A percentile compares a stretch with the other conserved stretches of the same genome.
Evolutionary conservation across 1,140 invertebrate genomes (phyloP).

Genomic region (Euwallacea similis): DNA sequence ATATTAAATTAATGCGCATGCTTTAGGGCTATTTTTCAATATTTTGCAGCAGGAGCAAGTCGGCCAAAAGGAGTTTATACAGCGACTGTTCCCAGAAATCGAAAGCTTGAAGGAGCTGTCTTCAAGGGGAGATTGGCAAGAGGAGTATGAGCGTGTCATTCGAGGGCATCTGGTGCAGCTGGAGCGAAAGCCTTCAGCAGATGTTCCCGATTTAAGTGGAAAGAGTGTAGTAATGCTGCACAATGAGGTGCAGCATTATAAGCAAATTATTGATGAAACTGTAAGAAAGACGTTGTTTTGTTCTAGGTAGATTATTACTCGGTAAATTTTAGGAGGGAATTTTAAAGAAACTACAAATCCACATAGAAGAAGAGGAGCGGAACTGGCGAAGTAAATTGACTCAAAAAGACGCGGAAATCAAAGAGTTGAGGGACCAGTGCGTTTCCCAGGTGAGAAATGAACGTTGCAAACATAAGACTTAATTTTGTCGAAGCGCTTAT

Average conservation of each 20-base stretch:
- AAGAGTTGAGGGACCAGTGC: conserved; percentile 57
- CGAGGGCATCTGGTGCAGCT: conserved; percentile 2
- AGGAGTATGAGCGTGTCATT: conserved; percentile 36
- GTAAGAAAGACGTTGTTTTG: conserved; percentile 55
- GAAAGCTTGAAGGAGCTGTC: conserved; percentile 49
- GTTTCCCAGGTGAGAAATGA: conserved; percentile 52
- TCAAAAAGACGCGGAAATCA: conserved; percentile 64
- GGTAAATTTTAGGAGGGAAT: conserved; percentile 62
- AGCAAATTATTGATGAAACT: conserved; percentile 73
- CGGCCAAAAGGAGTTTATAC: conserved; percentile 60
- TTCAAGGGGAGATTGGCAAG: conserved; percentile 30
- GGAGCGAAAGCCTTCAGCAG: not conserved
- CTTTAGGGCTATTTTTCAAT: conserved; percentile 49
- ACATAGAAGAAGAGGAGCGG: conserved; percentile 70
- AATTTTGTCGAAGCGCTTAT: not conserved
- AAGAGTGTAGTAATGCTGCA: conserved; percentile 58
- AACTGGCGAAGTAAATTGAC: conserved; percentile 67
- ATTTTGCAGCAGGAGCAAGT: conserved; percentile 60
- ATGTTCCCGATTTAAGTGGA: conserved; percentile 44
- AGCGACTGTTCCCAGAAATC: conserved; percentile 63
- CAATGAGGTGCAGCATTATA: conserved; percentile 68
- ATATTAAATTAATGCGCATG: not conserved
- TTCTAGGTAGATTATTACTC: too few relatives aligned
- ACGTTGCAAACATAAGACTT: not conserved
- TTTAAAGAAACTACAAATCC: conserved; percentile 68